These are phyloP conservation scores for Drosophila dives DNA, from an alignment of 2,888 invertebrate species.

Conservation along the genomic window DNA sequence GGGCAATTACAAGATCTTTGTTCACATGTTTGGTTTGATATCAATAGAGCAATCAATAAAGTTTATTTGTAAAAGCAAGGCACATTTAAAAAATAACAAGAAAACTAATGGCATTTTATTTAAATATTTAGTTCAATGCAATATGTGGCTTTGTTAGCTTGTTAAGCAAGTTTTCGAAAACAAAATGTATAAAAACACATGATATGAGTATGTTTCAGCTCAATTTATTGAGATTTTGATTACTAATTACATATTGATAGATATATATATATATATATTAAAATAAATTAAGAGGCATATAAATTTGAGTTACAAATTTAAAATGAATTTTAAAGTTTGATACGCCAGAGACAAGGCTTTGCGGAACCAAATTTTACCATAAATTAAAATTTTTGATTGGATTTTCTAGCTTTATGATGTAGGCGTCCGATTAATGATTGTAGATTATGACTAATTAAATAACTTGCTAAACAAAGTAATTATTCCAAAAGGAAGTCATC, in stretches of 20 bases:
- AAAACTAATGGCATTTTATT: not conserved
- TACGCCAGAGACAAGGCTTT: not conserved
- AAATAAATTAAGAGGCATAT: not conserved
- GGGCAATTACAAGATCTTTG: slow-evolving; percentile 8
- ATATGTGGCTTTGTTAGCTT: not conserved
- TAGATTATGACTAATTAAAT: not conserved
- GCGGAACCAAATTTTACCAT: not conserved
- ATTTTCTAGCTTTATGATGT: not conserved
- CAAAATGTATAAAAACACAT: not conserved
- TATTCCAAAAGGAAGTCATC: not conserved
- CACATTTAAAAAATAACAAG: not conserved
- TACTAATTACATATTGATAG: too few species aligned
- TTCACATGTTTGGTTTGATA: not conserved
- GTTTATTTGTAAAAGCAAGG: not conserved
- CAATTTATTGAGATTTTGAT: not conserved
- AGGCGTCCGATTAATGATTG: not conserved
- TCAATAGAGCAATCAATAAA: not conserved
- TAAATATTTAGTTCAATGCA: not conserved
- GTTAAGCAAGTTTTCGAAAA: not conserved
- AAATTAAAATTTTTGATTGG: not conserved
- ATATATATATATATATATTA: not conserved
- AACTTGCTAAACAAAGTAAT: not conserved
- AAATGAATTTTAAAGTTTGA: not conserved
- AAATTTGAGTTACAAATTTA: not conserved
- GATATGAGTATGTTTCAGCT: not conserved